Evolutionary conservation across 1,140 invertebrate genomes (phyloP).

Genomic region (Solenopsis fugax): DNA sequence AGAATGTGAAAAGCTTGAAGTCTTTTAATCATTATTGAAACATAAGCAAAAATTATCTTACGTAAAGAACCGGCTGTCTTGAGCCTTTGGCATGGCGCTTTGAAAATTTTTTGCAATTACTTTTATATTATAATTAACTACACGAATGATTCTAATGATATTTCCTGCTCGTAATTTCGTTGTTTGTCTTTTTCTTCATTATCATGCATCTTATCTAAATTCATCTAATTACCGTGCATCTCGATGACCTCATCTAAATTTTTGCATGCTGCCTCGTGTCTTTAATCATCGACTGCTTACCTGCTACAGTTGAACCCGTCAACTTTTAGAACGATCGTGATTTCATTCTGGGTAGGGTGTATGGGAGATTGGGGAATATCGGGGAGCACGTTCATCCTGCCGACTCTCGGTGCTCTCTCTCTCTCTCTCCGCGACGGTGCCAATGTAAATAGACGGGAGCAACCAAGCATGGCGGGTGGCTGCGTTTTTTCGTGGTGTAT

Average conservation of each 20-base stretch:
- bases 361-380: slow-evolving; percentile 6
- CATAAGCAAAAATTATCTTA: neutral
- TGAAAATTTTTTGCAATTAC: neutral
- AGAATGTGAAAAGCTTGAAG: neutral
- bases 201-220: neutral
- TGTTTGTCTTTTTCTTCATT: neutral
- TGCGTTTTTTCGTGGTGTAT: slow-evolving; percentile 80
- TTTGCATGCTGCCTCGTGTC: neutral
- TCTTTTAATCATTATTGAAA: neutral
- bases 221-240: no score
- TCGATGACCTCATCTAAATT: neutral
- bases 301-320: neutral
- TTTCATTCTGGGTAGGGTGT: neutral
- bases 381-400: slow-evolving; percentile 33
- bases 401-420: slow-evolving; percentile 28
- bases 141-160: neutral
- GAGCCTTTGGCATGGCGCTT: neutral
- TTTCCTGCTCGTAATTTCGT: neutral
- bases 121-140: neutral
- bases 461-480: slow-evolving; percentile 75
- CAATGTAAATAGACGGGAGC: slow-evolving; percentile 80
- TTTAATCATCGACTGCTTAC: neutral
- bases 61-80: neutral
- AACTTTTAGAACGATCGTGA: slow-evolving; percentile 19
- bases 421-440: slow-evolving; percentile 64